Conservation (phyloP, 1,140 invertebrate genomes). For the Apis cerana region DNA sequence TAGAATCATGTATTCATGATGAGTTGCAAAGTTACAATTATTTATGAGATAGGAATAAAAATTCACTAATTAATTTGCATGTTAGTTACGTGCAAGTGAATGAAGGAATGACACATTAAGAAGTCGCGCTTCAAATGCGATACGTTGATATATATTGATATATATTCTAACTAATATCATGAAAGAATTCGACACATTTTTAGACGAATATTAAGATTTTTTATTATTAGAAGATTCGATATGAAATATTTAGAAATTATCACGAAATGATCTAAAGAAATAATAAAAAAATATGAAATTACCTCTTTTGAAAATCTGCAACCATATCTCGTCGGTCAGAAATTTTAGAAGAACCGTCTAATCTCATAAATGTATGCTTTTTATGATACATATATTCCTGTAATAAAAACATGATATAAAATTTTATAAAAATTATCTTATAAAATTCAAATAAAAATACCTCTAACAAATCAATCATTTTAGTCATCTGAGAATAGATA, state of each 20-base stretch:
- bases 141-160: slow-evolving; percentile 28
- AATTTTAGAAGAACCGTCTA: slow-evolving; percentile 96
- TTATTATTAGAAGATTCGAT: background rate
- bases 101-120: slow-evolving; percentile 60
- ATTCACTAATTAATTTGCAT: slow-evolving; percentile 68
- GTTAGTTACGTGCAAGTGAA: slow-evolving; percentile 62
- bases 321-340: slow-evolving; percentile 96
- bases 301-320: slow-evolving; percentile 92
- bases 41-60: slow-evolving; percentile 39
- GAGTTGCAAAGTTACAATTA: slow-evolving; percentile 45
- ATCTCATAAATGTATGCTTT: slow-evolving; percentile 95
- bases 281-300: slow-evolving; percentile 36
- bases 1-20: slow-evolving; percentile 32
- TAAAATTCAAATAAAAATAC: slow-evolving; percentile 79
- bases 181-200: background rate
- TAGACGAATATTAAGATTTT: slow-evolving; percentile 11
- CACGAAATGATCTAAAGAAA: background rate
- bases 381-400: slow-evolving; percentile 96
- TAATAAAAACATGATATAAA: slow-evolving; percentile 47
- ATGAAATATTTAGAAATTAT: background rate
- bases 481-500: slow-evolving; percentile 98
- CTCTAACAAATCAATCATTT: slow-evolving; percentile 97
- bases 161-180: slow-evolving; percentile 36
- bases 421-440: background rate
- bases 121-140: slow-evolving; percentile 36